A percentile compares a stretch with the other conserved stretches of the same genome.
Conservation (phyloP, 2,888 invertebrate genomes). For the Altica lythri region DNA sequence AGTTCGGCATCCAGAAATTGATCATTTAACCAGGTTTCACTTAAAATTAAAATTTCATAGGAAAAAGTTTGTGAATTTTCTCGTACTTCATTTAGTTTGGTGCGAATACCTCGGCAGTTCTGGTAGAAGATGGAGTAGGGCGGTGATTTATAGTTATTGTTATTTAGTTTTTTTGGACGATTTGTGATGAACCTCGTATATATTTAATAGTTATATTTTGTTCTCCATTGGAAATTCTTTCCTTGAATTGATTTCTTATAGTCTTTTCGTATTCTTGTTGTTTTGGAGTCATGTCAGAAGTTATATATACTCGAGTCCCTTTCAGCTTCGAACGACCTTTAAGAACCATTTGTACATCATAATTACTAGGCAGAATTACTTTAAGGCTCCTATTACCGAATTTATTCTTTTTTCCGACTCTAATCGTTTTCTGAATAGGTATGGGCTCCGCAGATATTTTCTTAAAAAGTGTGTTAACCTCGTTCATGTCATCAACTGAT, state of each 20-base stretch:
- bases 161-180: neutral
- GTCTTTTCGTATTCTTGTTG: neutral
- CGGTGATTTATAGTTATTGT: neutral
- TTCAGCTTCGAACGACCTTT: no score
- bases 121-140: neutral
- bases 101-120: neutral
- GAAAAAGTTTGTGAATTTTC: no score
- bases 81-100: neutral
- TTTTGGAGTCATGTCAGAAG: neutral
- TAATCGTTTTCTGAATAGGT: no score
- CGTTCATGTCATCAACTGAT: no score
- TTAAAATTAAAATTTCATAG: neutral
- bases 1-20: neutral
- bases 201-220: neutral
- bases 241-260: neutral
- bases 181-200: neutral
- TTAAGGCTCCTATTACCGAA: neutral
- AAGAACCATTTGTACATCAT: neutral
- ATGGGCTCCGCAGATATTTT: no score
- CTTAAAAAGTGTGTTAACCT: no score
- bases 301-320: neutral
- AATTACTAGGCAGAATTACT: neutral
- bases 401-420: neutral
- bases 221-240: neutral
- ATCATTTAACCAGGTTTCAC: neutral